Evolutionary conservation across 2,888 invertebrate genomes (phyloP), one percentile per base, ranked within the genome.

Genomic region (Plebejus argus): DNA sequence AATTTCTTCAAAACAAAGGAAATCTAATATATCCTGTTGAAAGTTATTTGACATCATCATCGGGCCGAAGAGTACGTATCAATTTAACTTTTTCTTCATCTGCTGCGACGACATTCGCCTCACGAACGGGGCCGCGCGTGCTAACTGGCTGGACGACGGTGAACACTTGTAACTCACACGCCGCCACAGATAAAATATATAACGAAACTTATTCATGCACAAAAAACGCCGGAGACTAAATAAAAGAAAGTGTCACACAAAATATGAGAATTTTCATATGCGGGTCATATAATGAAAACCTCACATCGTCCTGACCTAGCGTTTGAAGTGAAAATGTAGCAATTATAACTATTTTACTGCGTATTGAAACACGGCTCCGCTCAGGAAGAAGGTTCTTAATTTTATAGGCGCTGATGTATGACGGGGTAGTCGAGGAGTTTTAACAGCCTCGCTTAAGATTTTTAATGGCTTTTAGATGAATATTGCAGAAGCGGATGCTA

Each of bases 11-110:
- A 80, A 78, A 74, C 77, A 81, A 81, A 80, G 80, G 82, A 82
- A 82, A 82, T 78, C 79, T 79, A 76, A 87, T 87, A 87, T 87
- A 89, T 92, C 91, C 92, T 91, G 91, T 91, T 89, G 93, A 93
- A 93, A 93, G 93, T 91, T 86, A 86, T 82, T 84, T 87, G 86
- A 87, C 86, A 53, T 88, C 85, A 85, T 86, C 86, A 86, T 85
- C 82, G 53, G 85, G 83, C 84, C 85, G 85, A 86, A 86, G 86
- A 89, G 86, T 84, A 86, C 86, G 86, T 88, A 92, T 91, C 91
- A 91, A 90, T 92, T 93, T 93, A 92, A 92, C 93, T 93, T 94
- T 91, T 93, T 91, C 86, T 89, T 88, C 88, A 88, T 90, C 88
- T 89, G 86, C 85, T 86, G 87, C 86, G 87, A 88, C 85, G 85